These are phyloP conservation scores for Falco naumanni DNA, from an alignment of 2,797 vertebrate species.

Conservation along the genomic window DNA sequence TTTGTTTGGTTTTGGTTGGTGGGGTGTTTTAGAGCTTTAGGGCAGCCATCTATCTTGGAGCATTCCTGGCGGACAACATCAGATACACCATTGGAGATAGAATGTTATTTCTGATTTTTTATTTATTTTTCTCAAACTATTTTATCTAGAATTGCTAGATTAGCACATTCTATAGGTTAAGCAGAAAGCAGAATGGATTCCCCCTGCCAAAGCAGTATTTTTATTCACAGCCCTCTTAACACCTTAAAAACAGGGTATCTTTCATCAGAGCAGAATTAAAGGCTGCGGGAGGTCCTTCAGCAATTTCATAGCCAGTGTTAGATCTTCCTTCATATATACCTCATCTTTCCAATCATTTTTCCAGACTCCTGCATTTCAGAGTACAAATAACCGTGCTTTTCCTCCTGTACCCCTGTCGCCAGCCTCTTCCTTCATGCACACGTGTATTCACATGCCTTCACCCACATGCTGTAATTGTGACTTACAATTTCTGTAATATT, in stretches of 20 bases:
- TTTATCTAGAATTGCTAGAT: neutral
- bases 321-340: neutral
- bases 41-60: neutral
- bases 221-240: neutral
- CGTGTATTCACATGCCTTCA: neutral
- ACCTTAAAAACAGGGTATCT: neutral
- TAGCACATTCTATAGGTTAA: neutral
- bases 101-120: neutral
- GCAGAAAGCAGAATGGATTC: neutral
- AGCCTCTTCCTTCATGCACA: neutral
- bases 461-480: neutral
- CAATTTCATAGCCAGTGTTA: neutral
- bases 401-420: neutral
- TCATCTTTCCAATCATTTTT: neutral
- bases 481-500: neutral
- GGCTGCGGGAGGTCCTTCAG: rapidly evolving
- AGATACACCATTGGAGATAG: neutral
- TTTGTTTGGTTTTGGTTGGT: neutral
- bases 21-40: neutral
- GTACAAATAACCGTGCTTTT: neutral
- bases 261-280: neutral
- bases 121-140: neutral
- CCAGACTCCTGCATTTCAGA: neutral
- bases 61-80: neutral
- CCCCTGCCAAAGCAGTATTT: neutral